phyloP scores from a whole-genome alignment of 2,888 invertebrate genomes.

The Strigamia transsilvanica region DNA sequence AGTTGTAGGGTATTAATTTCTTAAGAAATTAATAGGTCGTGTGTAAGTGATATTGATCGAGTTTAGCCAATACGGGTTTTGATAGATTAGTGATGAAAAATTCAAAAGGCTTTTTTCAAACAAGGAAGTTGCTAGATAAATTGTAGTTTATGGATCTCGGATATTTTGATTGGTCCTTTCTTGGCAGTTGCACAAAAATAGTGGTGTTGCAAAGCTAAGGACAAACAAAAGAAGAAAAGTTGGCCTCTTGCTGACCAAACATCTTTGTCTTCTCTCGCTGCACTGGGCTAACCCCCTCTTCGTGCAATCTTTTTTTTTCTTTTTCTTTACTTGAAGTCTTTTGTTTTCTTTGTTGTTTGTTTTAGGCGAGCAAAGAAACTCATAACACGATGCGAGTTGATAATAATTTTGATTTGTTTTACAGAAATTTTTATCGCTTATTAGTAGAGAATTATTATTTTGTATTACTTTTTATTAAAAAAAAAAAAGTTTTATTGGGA shows the following conservation, averaged over 20 bases:
- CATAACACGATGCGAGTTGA: neutral
- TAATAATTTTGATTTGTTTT: neutral
- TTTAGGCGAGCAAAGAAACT: neutral
- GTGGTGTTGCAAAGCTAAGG: slow-evolving; percentile 10
- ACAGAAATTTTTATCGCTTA: too few species aligned
- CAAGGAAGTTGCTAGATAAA: neutral
- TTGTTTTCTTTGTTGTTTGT: slow-evolving; percentile 3
- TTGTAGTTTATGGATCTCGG: neutral
- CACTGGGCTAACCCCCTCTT: neutral
- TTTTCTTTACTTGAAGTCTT: neutral
- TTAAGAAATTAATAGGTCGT: neutral
- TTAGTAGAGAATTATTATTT: neutral
- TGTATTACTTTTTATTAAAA: neutral
- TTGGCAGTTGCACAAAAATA: neutral
- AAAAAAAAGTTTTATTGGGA: neutral
- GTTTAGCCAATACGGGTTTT: neutral
- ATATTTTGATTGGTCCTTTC: slow-evolving; percentile 7
- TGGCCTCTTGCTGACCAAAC: slow-evolving; percentile 15
- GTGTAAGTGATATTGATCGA: neutral
- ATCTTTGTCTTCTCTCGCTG: neutral
- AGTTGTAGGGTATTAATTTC: neutral
- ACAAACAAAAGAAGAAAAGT: neutral
- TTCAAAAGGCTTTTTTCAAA: neutral
- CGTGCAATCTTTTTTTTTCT: neutral
- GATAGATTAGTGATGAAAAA: slow-evolving; percentile 4